Evolutionary conservation across 2,113 vertebrate genomes (phyloP).

Genomic region (Nanorana parkeri): DNA sequence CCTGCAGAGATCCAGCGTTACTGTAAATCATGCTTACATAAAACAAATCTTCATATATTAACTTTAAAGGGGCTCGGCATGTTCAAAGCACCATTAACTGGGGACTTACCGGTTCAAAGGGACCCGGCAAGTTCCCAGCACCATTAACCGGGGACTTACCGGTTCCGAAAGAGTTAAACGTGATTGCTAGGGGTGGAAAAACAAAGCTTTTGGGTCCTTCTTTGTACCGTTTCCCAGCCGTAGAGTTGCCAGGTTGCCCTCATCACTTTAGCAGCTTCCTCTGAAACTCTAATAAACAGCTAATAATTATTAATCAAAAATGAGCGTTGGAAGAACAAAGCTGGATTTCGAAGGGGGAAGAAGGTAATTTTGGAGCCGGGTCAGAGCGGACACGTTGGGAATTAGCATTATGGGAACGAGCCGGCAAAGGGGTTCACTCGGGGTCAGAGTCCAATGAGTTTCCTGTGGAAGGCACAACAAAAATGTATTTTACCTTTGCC

Average conservation of each 20-base stretch:
- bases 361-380: not conserved
- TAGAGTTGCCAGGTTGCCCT: slow-evolving; percentile 14
- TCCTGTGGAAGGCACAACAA: slow-evolving; percentile 16
- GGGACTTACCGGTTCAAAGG: not conserved
- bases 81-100: not conserved
- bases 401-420: not conserved
- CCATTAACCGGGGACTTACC: not conserved
- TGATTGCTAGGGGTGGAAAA: not conserved
- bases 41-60: not conserved
- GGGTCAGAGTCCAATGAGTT: slow-evolving; percentile 23
- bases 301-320: slow-evolving; percentile 30
- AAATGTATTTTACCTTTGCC: slow-evolving; percentile 7
- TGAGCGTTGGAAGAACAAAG: not conserved
- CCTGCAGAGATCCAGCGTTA: not conserved
- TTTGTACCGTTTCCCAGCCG: not conserved
- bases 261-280: slow-evolving; percentile 25
- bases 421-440: slow-evolving; percentile 36
- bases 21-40: not conserved
- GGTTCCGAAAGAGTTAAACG: slow-evolving; percentile 18
- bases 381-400: not conserved
- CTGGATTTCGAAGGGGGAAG: not conserved
- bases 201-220: not conserved
- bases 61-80: not conserved
- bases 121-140: rapidly evolving
- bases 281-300: slow-evolving; percentile 21